Base-by-base conservation (phyloP, 2,797 vertebrate genomes). In the Neosilurus mollespiculum region DNA sequence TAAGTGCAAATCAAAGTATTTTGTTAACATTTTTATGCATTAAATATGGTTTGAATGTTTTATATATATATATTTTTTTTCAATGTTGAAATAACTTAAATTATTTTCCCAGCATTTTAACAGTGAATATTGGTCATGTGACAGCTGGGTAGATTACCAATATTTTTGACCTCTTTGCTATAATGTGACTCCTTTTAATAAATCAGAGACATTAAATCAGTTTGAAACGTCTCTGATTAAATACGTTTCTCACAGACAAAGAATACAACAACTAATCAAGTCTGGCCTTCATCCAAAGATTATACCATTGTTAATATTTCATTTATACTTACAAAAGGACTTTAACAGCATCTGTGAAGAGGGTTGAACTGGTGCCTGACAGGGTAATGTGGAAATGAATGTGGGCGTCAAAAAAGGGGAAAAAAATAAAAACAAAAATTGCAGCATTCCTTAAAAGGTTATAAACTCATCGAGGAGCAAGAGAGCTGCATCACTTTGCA, bases 361-460 rank as follows among this genome's bases (percentile, higher is more conserved):
- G 49, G 14, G 15, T n/a, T 26, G 49, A 54, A 72, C 51, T 51
- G 15, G 69, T 53, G 51, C 9, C 0, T 24, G 69, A 51, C 69
- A 30, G 71, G 24, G 16, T 37, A 59, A 15, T 53, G 49, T 53
- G n/a, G 69, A 72, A 72, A 72, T 26, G 49, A 16, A 53, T 14
- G 18, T 53, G 14, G 70, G 49, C 22, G 78, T 87, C 37, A 69
- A 86, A 69, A 49, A 83, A 80, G 86, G 84, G 73, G 77, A 87
- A 85, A n/a, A 2, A 65, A 37, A 9, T 1, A 30, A 75, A 2
- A 7, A 56, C 14, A 26, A 1, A 14, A 43, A 65, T 79, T 69
- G 69, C 80, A 79, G 59, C 81, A 82, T 87, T 75, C 87, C 86
- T 87, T 83, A 85, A 87, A 86, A 84, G 69, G 83, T 81, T 54